Evolutionary conservation across 2,113 vertebrate species (phyloP), one percentile per base, ranked within the genome.

Genomic region (Ceyx melanurus): DNA sequence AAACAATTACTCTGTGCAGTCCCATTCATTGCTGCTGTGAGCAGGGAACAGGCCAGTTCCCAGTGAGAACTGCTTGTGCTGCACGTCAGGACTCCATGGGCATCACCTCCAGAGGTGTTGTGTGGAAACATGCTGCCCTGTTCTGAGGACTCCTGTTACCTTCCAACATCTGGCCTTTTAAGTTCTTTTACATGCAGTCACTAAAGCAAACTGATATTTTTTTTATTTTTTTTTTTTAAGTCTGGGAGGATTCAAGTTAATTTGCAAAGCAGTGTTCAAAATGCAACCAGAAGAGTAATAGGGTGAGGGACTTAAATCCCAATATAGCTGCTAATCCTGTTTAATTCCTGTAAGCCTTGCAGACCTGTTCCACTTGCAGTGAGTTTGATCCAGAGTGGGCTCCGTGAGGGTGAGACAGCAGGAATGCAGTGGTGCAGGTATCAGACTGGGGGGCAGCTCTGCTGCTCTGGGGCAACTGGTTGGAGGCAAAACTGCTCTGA

Each of bases 281-380:
- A 79, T 95, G 86, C 82, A 88, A 95, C 95, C 93, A 93, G 94
- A 81, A 96, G 91, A 97, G 94, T 96, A 97, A 97, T 91, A 94
- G 95, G 94, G 97, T 93, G 96, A 97, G 92, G 94, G 97, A 97
- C 93, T 98, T 98, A 97, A 97, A 97, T 98, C 98, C 97, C 50
- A 97, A 96, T 97, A 97, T 98, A 98, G 97, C 97, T 42, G 43
- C 93, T 98, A 98, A 98, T 98, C 97, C 95, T 14, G 3, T 93
- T 96, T 97, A 98, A 97, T 97, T 97, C 97, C 94, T 45, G 11
- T 90, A 97, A 96, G 95, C 96, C 95, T 72, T 46, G 85, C 89
- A 96, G 95, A 86, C 93, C 95, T 88, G 91, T 50, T 93, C 96
- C 88, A 81, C 91, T 97, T 96, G 90, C 91, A 60, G 16, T 28